These are phyloP conservation scores for Hypomesus transpacificus DNA, from an alignment of 2,113 vertebrate genomes.

Conservation along the genomic window DNA sequence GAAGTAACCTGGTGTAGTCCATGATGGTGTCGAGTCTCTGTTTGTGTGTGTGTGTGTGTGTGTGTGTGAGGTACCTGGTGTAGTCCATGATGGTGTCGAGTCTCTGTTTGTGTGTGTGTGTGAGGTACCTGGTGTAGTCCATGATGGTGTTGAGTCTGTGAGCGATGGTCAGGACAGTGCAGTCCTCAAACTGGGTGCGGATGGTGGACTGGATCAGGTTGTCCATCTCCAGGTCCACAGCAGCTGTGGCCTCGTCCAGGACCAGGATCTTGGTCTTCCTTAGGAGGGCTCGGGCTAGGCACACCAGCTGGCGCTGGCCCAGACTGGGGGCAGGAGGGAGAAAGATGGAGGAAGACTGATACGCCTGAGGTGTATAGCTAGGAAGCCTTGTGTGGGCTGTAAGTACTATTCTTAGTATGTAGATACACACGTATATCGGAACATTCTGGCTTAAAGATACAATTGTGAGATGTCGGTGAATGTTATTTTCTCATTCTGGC, in stretches of 20 bases:
- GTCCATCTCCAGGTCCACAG: conserved; percentile 80
- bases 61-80: no score
- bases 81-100: no score
- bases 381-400: no score
- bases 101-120: no score
- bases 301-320: conserved; percentile 85
- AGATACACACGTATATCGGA: no score
- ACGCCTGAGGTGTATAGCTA: no score
- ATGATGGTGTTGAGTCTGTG: conserved; percentile 80
- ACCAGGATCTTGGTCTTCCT: conserved; percentile 78
- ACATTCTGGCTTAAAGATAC: no score
- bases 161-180: conserved; percentile 81
- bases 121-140: conserved; percentile 73
- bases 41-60: no score
- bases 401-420: no score
- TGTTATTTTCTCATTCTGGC: no score
- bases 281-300: conserved; percentile 81
- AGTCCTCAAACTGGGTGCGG: conserved; percentile 70
- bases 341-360: not conserved
- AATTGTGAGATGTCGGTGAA: no score
- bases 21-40: conserved; percentile 35
- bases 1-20: not conserved
- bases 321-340: conserved; percentile 58
- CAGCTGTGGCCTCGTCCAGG: conserved; percentile 84
- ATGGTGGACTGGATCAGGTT: conserved; percentile 77